phyloP scores from a whole-genome alignment of 2,113 vertebrate genomes.

The Canis aureus region DNA sequence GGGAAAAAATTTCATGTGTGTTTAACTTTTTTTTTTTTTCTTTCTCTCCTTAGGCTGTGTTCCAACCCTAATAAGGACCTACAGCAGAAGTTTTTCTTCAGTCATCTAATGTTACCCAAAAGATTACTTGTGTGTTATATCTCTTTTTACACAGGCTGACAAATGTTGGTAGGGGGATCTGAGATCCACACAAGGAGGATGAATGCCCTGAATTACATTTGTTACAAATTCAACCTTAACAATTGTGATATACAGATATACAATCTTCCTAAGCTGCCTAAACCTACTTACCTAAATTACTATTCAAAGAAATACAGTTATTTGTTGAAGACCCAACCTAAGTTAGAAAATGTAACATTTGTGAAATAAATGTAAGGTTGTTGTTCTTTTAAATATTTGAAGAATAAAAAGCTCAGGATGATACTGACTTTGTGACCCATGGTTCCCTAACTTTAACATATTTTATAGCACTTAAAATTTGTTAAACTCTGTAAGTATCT shows the following conservation, averaged over 20 bases:
- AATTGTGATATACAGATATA: not conserved
- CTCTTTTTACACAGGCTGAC: not conserved
- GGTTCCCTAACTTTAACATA: not conserved
- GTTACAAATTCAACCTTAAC: not conserved
- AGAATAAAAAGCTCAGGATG: not conserved
- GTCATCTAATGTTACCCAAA: slow-evolving; percentile 9
- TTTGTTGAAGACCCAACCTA: not conserved
- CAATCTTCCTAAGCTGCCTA: not conserved
- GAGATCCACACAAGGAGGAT: not conserved
- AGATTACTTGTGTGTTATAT: not conserved
- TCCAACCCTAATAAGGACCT: not conserved
- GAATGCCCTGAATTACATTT: not conserved
- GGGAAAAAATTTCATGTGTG: not conserved
- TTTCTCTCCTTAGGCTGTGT: slow-evolving; percentile 66
- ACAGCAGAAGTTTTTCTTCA: slow-evolving; percentile 48
- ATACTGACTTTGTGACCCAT: not conserved
- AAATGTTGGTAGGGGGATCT: not conserved
- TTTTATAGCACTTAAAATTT: not conserved
- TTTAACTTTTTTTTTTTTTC: slow-evolving; percentile 55
- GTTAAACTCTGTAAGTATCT: not conserved
- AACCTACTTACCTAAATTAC: not conserved
- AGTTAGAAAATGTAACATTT: not conserved
- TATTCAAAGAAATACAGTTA: not conserved
- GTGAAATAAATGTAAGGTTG: not conserved
- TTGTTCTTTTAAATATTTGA: slow-evolving; percentile 44